Evolutionary conservation across 2,113 vertebrate genomes (phyloP).

Genomic region (Aythya baeri): DNA sequence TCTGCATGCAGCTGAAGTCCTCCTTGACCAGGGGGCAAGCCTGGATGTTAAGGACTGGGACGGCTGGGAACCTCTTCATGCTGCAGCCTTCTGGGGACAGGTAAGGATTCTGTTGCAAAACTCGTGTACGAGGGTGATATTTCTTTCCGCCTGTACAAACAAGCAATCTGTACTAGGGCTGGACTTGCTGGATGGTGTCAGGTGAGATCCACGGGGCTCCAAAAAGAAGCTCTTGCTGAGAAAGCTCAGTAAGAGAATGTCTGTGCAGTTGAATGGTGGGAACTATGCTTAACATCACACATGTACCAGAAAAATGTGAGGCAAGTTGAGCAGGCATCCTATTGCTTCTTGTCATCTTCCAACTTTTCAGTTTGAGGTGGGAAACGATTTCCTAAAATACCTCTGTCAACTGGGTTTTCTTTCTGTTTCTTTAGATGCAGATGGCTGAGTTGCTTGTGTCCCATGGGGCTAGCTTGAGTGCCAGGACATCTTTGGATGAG

Average conservation of each 20-base stretch:
- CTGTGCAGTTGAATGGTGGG: background rate
- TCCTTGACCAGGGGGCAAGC: conserved; percentile 90
- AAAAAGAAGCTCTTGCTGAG: background rate
- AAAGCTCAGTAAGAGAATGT: background rate
- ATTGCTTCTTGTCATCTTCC: background rate
- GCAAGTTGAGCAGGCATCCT: fast-evolving
- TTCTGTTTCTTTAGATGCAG: conserved; percentile 85
- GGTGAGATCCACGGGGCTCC: background rate
- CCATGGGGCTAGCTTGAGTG: conserved; percentile 93
- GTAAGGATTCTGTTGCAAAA: conserved; percentile 65
- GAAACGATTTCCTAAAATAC: background rate
- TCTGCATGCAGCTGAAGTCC: conserved; percentile 90
- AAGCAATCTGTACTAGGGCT: background rate
- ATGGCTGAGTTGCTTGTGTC: conserved; percentile 94
- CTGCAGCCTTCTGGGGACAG: conserved; percentile 98
- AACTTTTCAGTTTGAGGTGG: background rate
- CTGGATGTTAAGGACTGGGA: conserved; percentile 91
- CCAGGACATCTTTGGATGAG: conserved; percentile 94
- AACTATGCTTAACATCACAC: background rate
- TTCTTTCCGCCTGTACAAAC: background rate
- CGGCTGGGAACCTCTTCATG: conserved; percentile 95
- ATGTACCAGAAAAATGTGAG: background rate
- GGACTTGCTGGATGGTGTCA: background rate
- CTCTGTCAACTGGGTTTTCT: background rate
- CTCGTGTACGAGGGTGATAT: background rate